A percentile compares a stretch with the other conserved stretches of the same genome.
These are phyloP conservation scores for Netelia fuscicornis DNA, from an alignment of 2,888 invertebrate species.

Conservation along the genomic window DNA sequence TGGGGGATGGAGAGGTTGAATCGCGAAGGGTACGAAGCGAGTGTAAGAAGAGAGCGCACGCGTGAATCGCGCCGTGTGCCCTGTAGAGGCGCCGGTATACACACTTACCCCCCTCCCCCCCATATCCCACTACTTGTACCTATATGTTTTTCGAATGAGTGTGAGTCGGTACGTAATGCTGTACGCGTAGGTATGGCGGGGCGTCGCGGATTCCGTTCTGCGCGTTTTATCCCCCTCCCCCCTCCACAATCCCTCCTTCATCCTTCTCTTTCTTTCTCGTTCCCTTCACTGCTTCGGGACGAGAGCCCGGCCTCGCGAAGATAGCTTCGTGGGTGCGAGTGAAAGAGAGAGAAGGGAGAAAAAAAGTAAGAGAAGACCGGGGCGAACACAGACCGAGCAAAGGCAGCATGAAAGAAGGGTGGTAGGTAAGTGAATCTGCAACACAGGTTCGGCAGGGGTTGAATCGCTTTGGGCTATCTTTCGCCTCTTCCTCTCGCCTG, in stretches of 20 bases:
- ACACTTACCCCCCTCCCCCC: constrained; percentile 35
- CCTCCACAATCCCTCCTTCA: not conserved
- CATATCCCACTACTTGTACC: not conserved
- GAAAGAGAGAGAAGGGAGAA: constrained; percentile 34
- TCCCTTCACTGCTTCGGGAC: constrained; percentile 27
- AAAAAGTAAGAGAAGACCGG: constrained; percentile 26
- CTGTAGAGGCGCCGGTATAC: constrained; percentile 43
- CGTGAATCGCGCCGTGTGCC: constrained; percentile 59
- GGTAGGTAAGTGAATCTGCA: constrained; percentile 80
- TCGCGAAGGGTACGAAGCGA: not conserved
- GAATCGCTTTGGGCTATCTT: constrained; percentile 79
- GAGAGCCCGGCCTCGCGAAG: constrained; percentile 9
- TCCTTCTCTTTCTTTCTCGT: constrained; percentile 17
- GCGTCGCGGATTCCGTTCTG: constrained; percentile 30
- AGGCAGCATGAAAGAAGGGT: constrained; percentile 30
- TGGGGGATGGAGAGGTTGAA: not conserved
- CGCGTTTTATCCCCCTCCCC: constrained; percentile 1
- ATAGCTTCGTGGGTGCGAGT: constrained; percentile 47
- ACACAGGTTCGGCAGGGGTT: constrained; percentile 78
- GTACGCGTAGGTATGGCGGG: constrained; percentile 5
- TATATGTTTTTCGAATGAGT: constrained; percentile 1
- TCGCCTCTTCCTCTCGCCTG: constrained; percentile 64
- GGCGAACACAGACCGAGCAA: constrained; percentile 36
- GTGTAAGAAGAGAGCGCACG: constrained; percentile 63
- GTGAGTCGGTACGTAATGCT: constrained; percentile 1